These are phyloP conservation scores for Clamator glandarius DNA, from an alignment of 2,797 vertebrate species.

Conservation along the genomic window DNA sequence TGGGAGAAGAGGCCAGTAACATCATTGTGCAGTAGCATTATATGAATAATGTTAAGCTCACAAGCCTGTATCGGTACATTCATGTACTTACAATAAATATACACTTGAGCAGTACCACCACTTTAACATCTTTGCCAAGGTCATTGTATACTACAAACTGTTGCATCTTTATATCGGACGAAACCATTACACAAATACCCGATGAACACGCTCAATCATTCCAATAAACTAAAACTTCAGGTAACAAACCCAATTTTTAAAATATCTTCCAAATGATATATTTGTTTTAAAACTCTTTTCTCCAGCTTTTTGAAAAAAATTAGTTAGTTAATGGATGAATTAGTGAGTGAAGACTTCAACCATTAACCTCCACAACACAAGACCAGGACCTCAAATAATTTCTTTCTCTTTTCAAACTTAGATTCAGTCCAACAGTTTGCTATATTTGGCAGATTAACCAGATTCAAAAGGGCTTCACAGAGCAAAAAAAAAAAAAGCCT, in stretches of 20 bases:
- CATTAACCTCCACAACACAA: background rate
- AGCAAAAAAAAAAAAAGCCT: background rate
- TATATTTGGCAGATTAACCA: background rate
- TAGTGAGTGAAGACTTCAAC: background rate
- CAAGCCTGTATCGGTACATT: fast-evolving
- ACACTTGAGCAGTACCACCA: background rate
- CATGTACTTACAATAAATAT: background rate
- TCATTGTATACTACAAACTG: background rate
- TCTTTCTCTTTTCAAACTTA: background rate
- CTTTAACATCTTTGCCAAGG: background rate
- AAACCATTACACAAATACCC: background rate
- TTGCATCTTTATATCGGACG: background rate
- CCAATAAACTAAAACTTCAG: background rate
- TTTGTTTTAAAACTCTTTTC: background rate
- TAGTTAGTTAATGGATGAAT: background rate
- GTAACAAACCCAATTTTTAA: background rate
- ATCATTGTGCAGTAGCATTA: fast-evolving
- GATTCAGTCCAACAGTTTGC: background rate
- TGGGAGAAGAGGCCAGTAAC: no score
- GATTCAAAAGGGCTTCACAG: background rate
- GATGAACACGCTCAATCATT: background rate
- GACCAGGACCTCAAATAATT: background rate
- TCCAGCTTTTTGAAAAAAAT: background rate
- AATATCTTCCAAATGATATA: background rate
- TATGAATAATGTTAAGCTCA: background rate